Evolutionary conservation across 2,888 invertebrate genomes (phyloP).

Genomic region (Apotomis betuletana): DNA sequence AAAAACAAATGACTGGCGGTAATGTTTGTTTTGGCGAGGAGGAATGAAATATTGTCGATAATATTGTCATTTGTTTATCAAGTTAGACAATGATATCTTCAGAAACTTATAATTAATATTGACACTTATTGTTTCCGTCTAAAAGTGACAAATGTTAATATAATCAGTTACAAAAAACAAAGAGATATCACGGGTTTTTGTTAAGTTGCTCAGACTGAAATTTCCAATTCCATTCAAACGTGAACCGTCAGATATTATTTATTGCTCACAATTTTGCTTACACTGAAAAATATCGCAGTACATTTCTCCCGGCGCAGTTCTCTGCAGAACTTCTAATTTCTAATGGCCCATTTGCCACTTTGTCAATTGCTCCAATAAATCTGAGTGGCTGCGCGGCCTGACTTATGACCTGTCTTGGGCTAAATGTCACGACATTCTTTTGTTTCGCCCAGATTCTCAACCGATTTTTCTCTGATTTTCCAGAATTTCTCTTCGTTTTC

Average conservation of each 20-base stretch:
- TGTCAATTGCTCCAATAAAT: conserved; percentile 84
- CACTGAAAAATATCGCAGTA: conserved; percentile 76
- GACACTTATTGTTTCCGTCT: too few relatives aligned
- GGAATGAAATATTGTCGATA: conserved; percentile 8
- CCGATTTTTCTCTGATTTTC: conserved; percentile 20
- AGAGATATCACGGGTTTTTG: too few relatives aligned
- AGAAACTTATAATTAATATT: too few relatives aligned
- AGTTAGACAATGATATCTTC: not conserved
- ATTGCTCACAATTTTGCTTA: conserved; percentile 78
- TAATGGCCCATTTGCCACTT: conserved; percentile 84
- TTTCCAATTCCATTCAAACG: not conserved
- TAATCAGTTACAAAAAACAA: too few relatives aligned
- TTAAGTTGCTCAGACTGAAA: too few relatives aligned
- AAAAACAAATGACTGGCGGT: conserved; percentile 35
- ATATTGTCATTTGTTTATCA: not conserved
- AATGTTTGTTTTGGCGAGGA: conserved; percentile 20
- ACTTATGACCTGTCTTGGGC: conserved; percentile 73
- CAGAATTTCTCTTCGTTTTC: conserved; percentile 3
- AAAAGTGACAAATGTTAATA: too few relatives aligned
- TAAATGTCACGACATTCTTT: conserved; percentile 76
- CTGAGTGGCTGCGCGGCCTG: conserved; percentile 66
- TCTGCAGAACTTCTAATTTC: conserved; percentile 78
- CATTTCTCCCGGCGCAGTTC: conserved; percentile 73
- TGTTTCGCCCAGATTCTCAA: conserved; percentile 60
- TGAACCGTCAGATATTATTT: conserved; percentile 66